phyloP scores from a whole-genome alignment of 1,140 invertebrate species.

The Drosophila eugracilis region DNA sequence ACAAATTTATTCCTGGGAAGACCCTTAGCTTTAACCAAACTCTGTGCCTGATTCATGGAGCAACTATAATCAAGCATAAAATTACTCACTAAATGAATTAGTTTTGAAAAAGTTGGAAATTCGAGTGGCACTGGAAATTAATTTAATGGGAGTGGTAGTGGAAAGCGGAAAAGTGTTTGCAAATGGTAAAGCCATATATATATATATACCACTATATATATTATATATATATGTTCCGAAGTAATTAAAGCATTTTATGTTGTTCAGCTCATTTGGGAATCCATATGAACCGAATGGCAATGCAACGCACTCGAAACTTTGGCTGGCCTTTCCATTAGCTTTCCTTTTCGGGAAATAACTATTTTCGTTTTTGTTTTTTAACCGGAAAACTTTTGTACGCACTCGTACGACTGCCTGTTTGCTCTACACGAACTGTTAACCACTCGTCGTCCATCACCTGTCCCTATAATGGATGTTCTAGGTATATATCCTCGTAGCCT shows the following conservation, averaged over 20 bases:
- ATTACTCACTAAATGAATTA: neutral
- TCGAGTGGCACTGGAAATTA: neutral
- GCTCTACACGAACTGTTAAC: constrained; percentile 2
- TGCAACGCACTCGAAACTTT: constrained; percentile 10
- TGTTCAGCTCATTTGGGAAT: constrained; percentile 5
- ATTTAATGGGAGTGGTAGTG: neutral
- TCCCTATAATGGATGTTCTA: constrained; percentile 9
- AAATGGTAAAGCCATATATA: neutral
- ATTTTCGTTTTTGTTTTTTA: neutral
- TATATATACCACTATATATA: too few relatives aligned
- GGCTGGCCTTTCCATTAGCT: constrained; percentile 17
- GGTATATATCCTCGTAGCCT: too few relatives aligned
- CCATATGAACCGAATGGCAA: neutral
- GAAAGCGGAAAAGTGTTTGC: constrained; percentile 1
- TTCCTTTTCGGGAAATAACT: constrained; percentile 11
- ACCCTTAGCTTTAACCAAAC: too few relatives aligned
- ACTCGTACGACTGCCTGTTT: neutral
- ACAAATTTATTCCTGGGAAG: neutral
- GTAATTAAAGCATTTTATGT: constrained; percentile 3
- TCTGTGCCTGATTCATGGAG: neutral
- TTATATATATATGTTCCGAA: too few relatives aligned
- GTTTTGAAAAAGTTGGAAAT: constrained; percentile 7
- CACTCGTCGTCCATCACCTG: neutral
- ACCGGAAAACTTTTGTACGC: constrained; percentile 7
- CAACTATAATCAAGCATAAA: neutral